Conservation (phyloP, 2,113 vertebrate genomes). For the Dunckerocampus dactyliophorus region DNA sequence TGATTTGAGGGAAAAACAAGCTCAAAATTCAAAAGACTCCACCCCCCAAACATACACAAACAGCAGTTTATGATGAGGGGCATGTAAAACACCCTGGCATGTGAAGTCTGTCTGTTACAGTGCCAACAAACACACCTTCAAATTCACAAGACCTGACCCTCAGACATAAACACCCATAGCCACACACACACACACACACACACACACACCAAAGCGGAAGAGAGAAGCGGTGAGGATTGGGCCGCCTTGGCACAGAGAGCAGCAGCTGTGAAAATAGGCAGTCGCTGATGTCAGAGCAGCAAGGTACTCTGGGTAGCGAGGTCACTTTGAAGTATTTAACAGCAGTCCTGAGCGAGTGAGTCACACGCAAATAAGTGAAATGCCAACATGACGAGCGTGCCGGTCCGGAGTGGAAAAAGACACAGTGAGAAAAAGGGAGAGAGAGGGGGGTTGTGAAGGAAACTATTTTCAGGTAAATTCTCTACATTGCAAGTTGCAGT, state of each 20-base stretch:
- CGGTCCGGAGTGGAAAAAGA: neutral
- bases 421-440: neutral
- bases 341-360: conserved; percentile 16
- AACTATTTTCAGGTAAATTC: conserved; percentile 53
- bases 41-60: neutral
- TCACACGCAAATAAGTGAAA: conserved; percentile 6
- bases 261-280: conserved; percentile 68
- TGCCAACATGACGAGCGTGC: neutral
- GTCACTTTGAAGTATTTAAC: conserved; percentile 58
- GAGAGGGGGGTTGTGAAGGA: conserved; percentile 14
- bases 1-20: neutral
- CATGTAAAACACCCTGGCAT: neutral
- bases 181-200: conserved; percentile 14
- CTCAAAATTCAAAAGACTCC: neutral
- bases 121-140: conserved; percentile 40
- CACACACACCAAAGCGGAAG: conserved; percentile 21
- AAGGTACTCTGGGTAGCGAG: conserved; percentile 51
- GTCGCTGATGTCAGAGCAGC: conserved; percentile 64
- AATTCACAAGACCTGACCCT: conserved; percentile 26
- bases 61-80: neutral
- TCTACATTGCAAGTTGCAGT: conserved; percentile 17
- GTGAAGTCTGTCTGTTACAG: neutral
- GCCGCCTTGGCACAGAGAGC: conserved; percentile 27
- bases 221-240: conserved; percentile 41
- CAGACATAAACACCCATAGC: conserved; percentile 44